Base-by-base conservation (phyloP, 2,888 invertebrate species). In the Drosophila fulvimacula region DNA sequence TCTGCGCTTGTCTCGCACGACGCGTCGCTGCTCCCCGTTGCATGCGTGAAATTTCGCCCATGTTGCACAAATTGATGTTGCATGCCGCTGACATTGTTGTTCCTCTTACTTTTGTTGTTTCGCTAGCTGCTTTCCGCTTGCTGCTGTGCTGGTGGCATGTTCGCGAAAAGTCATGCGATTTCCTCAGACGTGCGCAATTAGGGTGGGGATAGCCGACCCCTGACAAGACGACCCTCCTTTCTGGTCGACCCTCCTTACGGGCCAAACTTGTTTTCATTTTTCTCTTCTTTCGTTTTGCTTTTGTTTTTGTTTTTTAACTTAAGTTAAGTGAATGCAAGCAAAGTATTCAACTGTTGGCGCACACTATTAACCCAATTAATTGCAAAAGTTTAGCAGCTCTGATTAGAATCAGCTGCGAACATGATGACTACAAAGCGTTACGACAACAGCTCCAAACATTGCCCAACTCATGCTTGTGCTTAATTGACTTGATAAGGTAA, bases 1-100 rank as follows among this genome's bases (percentile, higher is more conserved):
- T 82, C 74, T 82, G 71, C 76, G 74, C 74, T 68, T 79, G 79
- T 81, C 69, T 77, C 48, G 59, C 51, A 63, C 73, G 71, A 52
- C 74, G 38, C 74, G 32, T 58, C 49, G 39, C 44, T 53, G 41
- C 58, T 44, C 57, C 52, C 52, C 53, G 80, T 72, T 67, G 69
- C 81, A 81, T 84, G 81, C 84, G 81, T 81, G 81, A 83, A 81
- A 81, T 81, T 81, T 83, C 63, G 83, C 75, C 82, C 81, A 81
- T 81, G 84, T 83, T 83, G 84, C 84, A 81, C 81, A 83, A 81
- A 83, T 83, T 83, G 84, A 78, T 83, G 79, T 80, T 80, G 81
- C 81, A 81, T 83, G 84, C 78, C 79, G 58, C 63, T 65, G 81
- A 56, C 74, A 57, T 59, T 62, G 61, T 65, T 55, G 78, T 52